Conservation (phyloP, 37 sponge, comb jelly and placozoan species). For the Theonella swinhoei region DNA sequence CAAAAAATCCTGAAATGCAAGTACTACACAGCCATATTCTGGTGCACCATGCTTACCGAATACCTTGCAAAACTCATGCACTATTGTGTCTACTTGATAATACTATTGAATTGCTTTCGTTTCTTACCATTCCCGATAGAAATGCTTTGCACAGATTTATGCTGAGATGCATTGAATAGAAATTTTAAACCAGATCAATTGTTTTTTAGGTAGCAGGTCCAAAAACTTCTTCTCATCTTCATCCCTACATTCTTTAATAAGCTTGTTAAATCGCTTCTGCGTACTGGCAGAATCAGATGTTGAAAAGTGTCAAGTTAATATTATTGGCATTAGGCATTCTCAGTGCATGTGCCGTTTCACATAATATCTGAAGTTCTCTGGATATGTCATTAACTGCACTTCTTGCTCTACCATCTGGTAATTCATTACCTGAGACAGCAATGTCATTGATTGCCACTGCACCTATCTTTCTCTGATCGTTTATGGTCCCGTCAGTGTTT, state of each 20-base stretch:
- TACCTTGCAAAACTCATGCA: conserved; percentile 60
- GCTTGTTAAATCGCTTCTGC: conserved; percentile 53
- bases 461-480: conserved; percentile 26
- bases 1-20: conserved; percentile 49
- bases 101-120: neutral
- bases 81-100: conserved; percentile 33
- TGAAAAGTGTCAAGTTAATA: conserved; percentile 60
- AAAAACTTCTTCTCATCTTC: conserved; percentile 35
- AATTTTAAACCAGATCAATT: conserved; percentile 29
- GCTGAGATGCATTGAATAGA: conserved; percentile 57
- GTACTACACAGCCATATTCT: conserved; percentile 43
- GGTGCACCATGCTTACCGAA: conserved; percentile 43
- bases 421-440: conserved; percentile 27
- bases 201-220: conserved; percentile 15
- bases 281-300: conserved; percentile 62
- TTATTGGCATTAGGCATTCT: conserved; percentile 47
- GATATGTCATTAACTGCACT: conserved; percentile 33
- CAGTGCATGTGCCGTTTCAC: conserved; percentile 31
- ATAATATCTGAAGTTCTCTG: conserved; percentile 30
- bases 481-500: conserved; percentile 43
- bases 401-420: conserved; percentile 18
- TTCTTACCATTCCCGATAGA: conserved; percentile 4
- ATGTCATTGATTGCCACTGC: conserved; percentile 28
- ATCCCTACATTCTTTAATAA: conserved; percentile 34
- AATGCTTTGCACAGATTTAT: conserved; percentile 51